Percentiles rank a stretch among this genome's conserved stretches.
Evolutionary conservation across 2,888 invertebrate genomes (phyloP).

Genomic region (Bellardia pandia): DNA sequence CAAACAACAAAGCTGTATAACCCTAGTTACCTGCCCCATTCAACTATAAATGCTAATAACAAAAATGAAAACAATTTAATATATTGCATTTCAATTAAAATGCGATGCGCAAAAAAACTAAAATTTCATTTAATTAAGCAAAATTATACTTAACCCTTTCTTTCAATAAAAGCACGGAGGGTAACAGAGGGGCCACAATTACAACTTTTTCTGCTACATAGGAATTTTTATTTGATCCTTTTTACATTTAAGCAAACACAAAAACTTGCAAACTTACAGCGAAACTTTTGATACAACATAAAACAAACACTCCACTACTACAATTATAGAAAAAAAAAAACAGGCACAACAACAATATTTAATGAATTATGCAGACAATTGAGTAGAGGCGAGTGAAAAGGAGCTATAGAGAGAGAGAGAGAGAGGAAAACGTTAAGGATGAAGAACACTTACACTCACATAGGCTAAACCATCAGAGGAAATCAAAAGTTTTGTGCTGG

Average conservation of each 20-base stretch:
- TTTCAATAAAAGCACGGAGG: neutral
- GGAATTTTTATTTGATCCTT: constrained; percentile 15
- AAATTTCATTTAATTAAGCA: constrained; percentile 70
- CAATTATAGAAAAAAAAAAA: constrained; percentile 54
- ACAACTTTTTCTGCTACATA: neutral
- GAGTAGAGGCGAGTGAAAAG: neutral
- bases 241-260: constrained; percentile 59
- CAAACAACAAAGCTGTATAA: neutral
- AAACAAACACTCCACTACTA: constrained; percentile 65
- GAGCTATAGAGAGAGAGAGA: neutral
- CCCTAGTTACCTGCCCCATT: neutral
- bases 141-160: constrained; percentile 64
- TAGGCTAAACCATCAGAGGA: constrained; percentile 38
- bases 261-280: constrained; percentile 64
- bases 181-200: neutral
- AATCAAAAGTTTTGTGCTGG: constrained; percentile 44
- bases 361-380: constrained; percentile 58
- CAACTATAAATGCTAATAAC: neutral
- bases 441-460: neutral
- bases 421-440: too few relatives aligned
- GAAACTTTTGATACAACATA: constrained; percentile 68
- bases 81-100: constrained; percentile 64
- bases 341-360: constrained; percentile 58
- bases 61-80: constrained; percentile 58
- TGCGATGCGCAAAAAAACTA: constrained; percentile 5